Conservation (phyloP, 2,888 invertebrate species). For the Melanostoma mellinum region DNA sequence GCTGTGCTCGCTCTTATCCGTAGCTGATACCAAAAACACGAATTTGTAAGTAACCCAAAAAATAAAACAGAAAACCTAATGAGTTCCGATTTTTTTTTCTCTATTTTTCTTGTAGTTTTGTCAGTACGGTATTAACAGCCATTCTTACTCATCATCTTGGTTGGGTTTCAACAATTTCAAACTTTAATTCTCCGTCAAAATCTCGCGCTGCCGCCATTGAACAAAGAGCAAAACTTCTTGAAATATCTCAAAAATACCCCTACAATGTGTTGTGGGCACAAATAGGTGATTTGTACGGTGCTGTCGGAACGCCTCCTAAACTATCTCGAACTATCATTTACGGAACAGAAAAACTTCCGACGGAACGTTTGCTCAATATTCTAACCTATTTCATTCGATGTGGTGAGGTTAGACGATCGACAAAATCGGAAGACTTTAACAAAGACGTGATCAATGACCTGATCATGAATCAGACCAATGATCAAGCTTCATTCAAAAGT, state of each 20-base stretch:
- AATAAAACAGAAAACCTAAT: conserved; percentile 6
- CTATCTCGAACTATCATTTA: conserved; percentile 91
- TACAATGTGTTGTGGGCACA: conserved; percentile 97
- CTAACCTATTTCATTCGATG: conserved; percentile 94
- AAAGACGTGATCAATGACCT: conserved; percentile 77
- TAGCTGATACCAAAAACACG: conserved; percentile 91
- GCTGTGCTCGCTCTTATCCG: conserved; percentile 87
- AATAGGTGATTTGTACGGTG: conserved; percentile 92
- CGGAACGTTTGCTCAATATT: conserved; percentile 89
- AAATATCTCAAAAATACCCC: conserved; percentile 86
- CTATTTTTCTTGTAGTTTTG: conserved; percentile 87
- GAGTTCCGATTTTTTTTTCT: conserved; percentile 52
- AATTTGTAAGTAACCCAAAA: conserved; percentile 89
- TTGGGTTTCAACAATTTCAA: conserved; percentile 91
- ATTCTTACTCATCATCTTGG: conserved; percentile 95
- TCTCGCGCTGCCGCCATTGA: conserved; percentile 78
- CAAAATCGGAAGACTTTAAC: conserved; percentile 81
- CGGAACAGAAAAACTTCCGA: conserved; percentile 85
- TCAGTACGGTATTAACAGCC: conserved; percentile 93
- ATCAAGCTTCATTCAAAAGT: conserved; percentile 36
- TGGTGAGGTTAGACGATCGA: conserved; percentile 86
- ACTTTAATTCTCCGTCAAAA: conserved; percentile 79
- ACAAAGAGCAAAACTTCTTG: conserved; percentile 83
- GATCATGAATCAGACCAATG: conserved; percentile 53
- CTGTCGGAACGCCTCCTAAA: conserved; percentile 89